These are phyloP conservation scores for Drosophila gunungcola DNA, from an alignment of 1,140 invertebrate species.

Conservation along the genomic window DNA sequence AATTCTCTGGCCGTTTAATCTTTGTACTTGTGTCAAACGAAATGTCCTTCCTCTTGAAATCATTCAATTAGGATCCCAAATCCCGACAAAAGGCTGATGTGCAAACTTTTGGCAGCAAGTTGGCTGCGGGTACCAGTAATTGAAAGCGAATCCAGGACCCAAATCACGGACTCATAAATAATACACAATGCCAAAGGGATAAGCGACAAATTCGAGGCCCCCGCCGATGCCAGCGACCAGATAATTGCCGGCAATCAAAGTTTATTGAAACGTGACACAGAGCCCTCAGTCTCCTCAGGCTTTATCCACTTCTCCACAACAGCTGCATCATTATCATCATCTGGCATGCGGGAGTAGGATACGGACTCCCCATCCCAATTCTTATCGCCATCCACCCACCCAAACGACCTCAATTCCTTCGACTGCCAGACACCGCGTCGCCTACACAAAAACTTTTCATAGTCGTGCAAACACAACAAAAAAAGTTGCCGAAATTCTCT, in stretches of 20 bases:
- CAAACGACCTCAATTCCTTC: conserved; percentile 34
- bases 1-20: background rate
- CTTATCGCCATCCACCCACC: conserved; percentile 14
- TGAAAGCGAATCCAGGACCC: conserved; percentile 56
- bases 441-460: conserved; percentile 57
- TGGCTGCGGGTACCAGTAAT: conserved; percentile 75
- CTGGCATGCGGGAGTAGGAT: background rate
- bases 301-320: conserved; percentile 6
- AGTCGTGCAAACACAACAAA: conserved; percentile 12
- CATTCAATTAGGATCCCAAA: conserved; percentile 45
- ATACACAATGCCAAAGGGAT: conserved; percentile 65
- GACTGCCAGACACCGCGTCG: conserved; percentile 69
- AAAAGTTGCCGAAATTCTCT: conserved; percentile 44
- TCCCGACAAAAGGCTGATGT: conserved; percentile 31
- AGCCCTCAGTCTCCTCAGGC: conserved; percentile 5
- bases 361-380: conserved; percentile 20
- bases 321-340: conserved; percentile 20
- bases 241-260: conserved; percentile 80
- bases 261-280: conserved; percentile 73
- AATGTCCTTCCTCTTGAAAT: conserved; percentile 22
- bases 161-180: conserved; percentile 53
- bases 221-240: conserved; percentile 62
- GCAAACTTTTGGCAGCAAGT: conserved; percentile 55
- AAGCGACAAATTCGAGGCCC: conserved; percentile 60
- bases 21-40: background rate